Evolutionary conservation across 2,888 invertebrate genomes (phyloP), one percentile per base, ranked within the genome.

Genomic region (Tuberolachnus salignus): DNA sequence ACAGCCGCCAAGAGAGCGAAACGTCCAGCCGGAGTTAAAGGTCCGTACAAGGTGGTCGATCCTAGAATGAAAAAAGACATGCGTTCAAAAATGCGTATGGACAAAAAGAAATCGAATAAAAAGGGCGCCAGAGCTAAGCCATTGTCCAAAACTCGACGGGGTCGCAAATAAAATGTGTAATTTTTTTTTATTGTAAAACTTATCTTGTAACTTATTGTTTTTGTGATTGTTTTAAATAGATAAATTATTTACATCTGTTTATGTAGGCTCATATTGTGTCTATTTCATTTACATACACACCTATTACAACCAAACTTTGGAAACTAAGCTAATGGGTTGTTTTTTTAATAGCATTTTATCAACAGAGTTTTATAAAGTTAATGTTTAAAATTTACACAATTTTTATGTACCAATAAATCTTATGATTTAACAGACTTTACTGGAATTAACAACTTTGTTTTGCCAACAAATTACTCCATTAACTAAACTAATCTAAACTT

Each of bases 31-130:
- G 97, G 97, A 59, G 92, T 97, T 26, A 95, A 95, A 86, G 98
- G 98, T 73, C 92, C 90, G 49, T 98, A 93, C 86, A 95, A 92
- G 86, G 92, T 97, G n/a, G 98, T 98, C 8, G 98, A 98, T 89
- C 91, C 93, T 1, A 88, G 98, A 83, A 92, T 97, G 92, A 98
- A 98, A 87, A 98, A 98, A 86, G 98, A 98, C 85, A 87, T 92
- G 84, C 88, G 92, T 81, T 90, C 92, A 0, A 82, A 80, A 71
- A 87, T 89, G 83, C 90, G 90, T 10, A 85, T 87, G 88, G 19
- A 89, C 88, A 84, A 89, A 89, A 84, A 90, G 89, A 86, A 89
- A 88, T 51, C 89, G 84, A 81, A 84, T 84, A 80, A 84, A 84
- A 46, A 85, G 84, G 80, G 81, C 21, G 80, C 81, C 21, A 71